phyloP scores from a whole-genome alignment of 2,888 invertebrate genomes.

The Tinea trinotella region DNA sequence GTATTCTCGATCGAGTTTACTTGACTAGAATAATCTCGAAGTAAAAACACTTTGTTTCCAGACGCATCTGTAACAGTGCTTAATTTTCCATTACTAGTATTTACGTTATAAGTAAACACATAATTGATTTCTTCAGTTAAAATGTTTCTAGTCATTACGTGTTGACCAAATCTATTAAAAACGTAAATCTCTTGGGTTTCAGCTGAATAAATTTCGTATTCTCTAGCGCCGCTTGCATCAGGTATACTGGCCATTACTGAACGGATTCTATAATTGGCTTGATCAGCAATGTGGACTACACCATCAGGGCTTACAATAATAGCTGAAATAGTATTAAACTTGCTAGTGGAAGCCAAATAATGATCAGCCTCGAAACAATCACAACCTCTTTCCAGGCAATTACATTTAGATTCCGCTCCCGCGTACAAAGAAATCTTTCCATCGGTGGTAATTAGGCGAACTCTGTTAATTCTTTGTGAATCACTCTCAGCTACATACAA shows the following conservation, averaged over 20 bases:
- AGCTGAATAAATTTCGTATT: constrained; percentile 95
- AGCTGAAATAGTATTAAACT: constrained; percentile 94
- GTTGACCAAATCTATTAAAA: constrained; percentile 95
- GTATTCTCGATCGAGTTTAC: constrained; percentile 96
- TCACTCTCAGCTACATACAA: constrained; percentile 97
- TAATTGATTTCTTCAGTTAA: constrained; percentile 95
- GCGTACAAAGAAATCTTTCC: constrained; percentile 95
- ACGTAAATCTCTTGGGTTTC: constrained; percentile 96
- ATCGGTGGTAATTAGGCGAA: constrained; percentile 92
- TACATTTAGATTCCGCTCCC: constrained; percentile 94
- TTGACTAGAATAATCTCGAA: constrained; percentile 87
- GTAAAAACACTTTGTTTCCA: constrained; percentile 88
- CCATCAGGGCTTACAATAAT: constrained; percentile 95
- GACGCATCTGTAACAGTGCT: constrained; percentile 95
- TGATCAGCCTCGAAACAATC: constrained; percentile 95
- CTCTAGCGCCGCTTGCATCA: constrained; percentile 84
- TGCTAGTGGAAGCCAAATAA: constrained; percentile 91
- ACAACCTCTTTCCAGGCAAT: constrained; percentile 91
- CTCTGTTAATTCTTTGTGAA: constrained; percentile 93
- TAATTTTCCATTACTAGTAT: constrained; percentile 95
- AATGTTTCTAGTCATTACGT: constrained; percentile 93
- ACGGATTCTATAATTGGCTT: constrained; percentile 90
- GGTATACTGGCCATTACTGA: constrained; percentile 93
- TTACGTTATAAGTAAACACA: constrained; percentile 95
- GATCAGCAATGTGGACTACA: constrained; percentile 95